A percentile compares a stretch with the other conserved stretches of the same genome.
Evolutionary conservation across 53 echinoderm and acorn worm species (phyloP).

Genomic region (Glandiceps talaboti): DNA sequence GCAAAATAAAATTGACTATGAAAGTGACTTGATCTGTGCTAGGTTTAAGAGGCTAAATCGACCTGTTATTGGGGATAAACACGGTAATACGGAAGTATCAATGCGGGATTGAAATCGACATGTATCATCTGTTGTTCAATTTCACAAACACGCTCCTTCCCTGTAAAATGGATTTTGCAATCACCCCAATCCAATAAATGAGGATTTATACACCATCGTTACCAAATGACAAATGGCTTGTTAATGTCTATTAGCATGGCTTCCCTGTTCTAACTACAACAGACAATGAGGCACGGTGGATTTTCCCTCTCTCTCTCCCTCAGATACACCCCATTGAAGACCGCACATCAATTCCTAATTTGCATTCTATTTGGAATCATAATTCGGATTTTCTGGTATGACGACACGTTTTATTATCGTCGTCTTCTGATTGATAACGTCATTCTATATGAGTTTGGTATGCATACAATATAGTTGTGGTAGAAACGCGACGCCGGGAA

Average conservation of each 20-base stretch:
- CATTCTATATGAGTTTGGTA: too few relatives aligned
- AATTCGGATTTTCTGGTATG: neutral
- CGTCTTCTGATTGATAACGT: neutral
- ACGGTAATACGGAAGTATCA: neutral
- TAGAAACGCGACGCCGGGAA: too few relatives aligned
- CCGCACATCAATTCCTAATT: neutral
- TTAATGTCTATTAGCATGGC: neutral
- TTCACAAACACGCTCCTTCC: neutral
- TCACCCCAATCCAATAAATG: neutral
- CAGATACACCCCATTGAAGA: neutral
- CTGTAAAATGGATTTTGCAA: neutral
- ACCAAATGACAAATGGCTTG: neutral
- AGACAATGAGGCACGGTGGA: neutral
- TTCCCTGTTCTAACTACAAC: neutral
- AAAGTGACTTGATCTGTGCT: too few relatives aligned
- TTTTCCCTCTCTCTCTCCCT: neutral
- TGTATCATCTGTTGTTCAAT: neutral
- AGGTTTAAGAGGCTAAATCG: too few relatives aligned
- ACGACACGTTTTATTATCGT: neutral
- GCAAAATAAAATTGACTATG: too few relatives aligned
- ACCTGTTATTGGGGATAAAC: neutral
- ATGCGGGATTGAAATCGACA: neutral
- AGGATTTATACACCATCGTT: neutral
- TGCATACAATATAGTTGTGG: too few relatives aligned
- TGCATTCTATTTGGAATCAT: neutral